Conservation (phyloP, 2,113 vertebrate genomes). For the Ranitomeya imitator region DNA sequence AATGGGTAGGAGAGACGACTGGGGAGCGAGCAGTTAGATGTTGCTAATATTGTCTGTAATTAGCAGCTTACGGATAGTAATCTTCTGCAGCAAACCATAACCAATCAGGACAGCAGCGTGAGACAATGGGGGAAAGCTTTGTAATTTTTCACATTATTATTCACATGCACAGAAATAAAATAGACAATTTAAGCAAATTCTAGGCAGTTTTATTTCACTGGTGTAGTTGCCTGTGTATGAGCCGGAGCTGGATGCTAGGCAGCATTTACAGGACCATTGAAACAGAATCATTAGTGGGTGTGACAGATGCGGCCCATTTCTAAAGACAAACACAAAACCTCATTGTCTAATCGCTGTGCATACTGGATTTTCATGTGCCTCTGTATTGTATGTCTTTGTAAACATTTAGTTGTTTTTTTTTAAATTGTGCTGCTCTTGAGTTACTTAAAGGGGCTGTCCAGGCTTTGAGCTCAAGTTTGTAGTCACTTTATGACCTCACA, state of each 20-base stretch:
- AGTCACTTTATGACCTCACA: no score
- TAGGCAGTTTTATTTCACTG: background rate
- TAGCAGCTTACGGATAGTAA: constrained; percentile 56
- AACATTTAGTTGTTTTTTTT: background rate
- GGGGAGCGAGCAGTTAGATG: constrained; percentile 50
- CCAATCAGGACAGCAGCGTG: constrained; percentile 40
- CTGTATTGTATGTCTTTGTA: background rate
- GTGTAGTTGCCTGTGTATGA: background rate
- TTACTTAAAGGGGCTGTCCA: background rate
- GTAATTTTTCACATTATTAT: constrained; percentile 40
- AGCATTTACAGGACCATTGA: background rate
- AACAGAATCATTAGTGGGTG: background rate
- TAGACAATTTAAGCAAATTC: background rate
- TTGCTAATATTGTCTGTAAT: constrained; percentile 55
- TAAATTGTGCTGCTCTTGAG: background rate
- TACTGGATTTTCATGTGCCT: background rate
- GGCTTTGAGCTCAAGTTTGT: no score
- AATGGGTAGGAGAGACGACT: constrained; percentile 49
- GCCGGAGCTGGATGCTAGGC: background rate
- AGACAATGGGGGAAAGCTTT: constrained; percentile 41
- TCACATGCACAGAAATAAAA: constrained; percentile 28
- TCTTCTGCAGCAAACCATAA: constrained; percentile 54
- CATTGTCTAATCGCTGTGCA: background rate
- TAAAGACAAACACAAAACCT: background rate
- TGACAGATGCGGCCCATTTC: background rate